phyloP scores from a whole-genome alignment of 2,797 vertebrate species.

The Vireo griseus region DNA sequence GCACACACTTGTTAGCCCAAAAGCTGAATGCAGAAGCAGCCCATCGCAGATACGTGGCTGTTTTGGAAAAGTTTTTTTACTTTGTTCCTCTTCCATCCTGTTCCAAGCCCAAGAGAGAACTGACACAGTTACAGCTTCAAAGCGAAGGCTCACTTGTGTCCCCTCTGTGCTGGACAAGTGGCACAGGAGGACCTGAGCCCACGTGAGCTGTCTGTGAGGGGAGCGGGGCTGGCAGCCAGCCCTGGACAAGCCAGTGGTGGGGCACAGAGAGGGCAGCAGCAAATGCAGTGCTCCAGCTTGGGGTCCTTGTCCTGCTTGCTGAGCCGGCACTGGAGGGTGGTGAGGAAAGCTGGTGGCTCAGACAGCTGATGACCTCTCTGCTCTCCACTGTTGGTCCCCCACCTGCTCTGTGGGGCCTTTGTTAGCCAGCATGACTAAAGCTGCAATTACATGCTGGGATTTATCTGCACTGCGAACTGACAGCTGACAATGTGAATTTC shows the following conservation, averaged over 20 bases:
- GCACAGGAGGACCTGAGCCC: neutral
- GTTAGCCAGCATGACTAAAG: neutral
- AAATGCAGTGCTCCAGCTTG: accelerated
- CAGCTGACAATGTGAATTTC: neutral
- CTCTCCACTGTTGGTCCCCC: accelerated
- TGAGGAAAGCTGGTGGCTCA: neutral
- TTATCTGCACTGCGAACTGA: neutral
- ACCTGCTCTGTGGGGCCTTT: neutral
- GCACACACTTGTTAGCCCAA: neutral
- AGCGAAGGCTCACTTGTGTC: neutral
- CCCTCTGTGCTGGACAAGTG: neutral
- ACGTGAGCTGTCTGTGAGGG: accelerated
- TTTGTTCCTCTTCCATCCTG: neutral
- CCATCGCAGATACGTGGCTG: accelerated
- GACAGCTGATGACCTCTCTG: neutral
- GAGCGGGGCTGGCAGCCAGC: neutral
- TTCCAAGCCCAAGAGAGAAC: neutral
- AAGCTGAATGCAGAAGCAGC: neutral
- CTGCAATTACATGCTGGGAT: neutral
- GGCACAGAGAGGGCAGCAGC: accelerated
- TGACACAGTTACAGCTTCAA: neutral
- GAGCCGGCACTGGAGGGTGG: neutral
- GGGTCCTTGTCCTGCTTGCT: neutral
- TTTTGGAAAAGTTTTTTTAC: neutral
- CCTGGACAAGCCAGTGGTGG: accelerated